Percentiles rank a stretch among this genome's conserved stretches.
Evolutionary conservation across 2,797 vertebrate species (phyloP).

Genomic region (Adrianichthys oophorus): DNA sequence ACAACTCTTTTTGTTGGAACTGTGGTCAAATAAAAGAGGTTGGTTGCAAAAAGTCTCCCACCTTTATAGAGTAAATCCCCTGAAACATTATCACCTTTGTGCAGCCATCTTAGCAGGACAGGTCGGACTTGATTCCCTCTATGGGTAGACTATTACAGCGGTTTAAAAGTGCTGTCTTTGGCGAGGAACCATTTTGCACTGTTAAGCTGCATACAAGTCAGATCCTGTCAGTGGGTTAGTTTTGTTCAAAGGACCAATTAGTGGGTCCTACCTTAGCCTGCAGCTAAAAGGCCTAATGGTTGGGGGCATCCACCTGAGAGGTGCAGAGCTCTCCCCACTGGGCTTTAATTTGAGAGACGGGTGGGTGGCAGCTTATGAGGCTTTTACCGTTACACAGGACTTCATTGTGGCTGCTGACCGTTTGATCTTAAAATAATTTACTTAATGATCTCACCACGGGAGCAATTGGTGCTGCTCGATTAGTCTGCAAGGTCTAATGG

Average conservation of each 20-base stretch:
- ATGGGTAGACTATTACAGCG: constrained; percentile 66
- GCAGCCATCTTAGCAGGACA: constrained; percentile 74
- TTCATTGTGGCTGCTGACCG: constrained; percentile 96
- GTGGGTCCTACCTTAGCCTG: constrained; percentile 96
- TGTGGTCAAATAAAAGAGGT: constrained; percentile 7
- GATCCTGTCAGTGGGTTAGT: constrained; percentile 97
- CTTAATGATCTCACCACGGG: constrained; percentile 99
- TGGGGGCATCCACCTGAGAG: constrained; percentile 91
- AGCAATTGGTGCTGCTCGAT: constrained; percentile 97
- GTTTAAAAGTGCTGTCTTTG: constrained; percentile 80
- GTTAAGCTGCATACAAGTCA: constrained; percentile 89
- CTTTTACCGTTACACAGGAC: constrained; percentile 97
- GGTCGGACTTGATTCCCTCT: constrained; percentile 74
- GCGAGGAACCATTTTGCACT: constrained; percentile 87
- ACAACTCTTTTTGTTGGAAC: not conserved
- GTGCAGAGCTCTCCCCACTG: constrained; percentile 90
- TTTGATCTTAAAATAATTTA: constrained; percentile 99
- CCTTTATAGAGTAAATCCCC: not conserved
- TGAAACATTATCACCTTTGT: constrained; percentile 6
- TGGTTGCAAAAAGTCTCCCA: not conserved
- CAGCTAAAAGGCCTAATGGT: constrained; percentile 95
- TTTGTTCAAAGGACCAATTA: constrained; percentile 99
- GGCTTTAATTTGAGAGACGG: constrained; percentile 94
- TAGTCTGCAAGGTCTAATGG: constrained; percentile 98
- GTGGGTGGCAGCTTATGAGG: constrained; percentile 86